A percentile compares a stretch with the other conserved stretches of the same genome.
Conservation (phyloP, 2,888 invertebrate species). For the Pseudococcus jackbeardsleyi region DNA sequence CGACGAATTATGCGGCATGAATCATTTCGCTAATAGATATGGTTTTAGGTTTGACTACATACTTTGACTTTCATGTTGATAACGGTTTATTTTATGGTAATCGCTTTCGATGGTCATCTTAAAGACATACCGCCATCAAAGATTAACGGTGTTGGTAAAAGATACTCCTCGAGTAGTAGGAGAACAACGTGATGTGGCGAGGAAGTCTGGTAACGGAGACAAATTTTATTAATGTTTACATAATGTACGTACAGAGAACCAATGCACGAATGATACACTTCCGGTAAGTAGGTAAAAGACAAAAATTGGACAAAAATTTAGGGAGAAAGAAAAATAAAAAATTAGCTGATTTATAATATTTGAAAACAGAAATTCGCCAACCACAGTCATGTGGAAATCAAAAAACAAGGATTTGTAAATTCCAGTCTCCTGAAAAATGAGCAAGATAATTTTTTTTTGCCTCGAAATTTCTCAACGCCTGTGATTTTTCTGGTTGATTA, state of each 20-base stretch:
- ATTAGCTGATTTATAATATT: too few species aligned
- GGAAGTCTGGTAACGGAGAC: background rate
- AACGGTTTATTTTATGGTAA: conserved; percentile 59
- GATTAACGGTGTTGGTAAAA: conserved; percentile 50
- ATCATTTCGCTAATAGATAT: conserved; percentile 41
- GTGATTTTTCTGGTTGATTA: too few species aligned
- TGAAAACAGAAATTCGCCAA: too few species aligned
- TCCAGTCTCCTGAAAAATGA: too few species aligned
- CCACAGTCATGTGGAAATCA: too few species aligned
- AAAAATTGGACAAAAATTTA: too few species aligned
- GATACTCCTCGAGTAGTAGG: background rate
- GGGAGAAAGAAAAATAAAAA: too few species aligned
- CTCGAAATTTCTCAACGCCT: too few species aligned
- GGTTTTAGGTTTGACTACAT: conserved; percentile 42
- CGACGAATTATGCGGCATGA: conserved; percentile 53
- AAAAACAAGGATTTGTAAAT: too few species aligned
- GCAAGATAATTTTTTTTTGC: too few species aligned
- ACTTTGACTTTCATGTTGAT: conserved; percentile 44
- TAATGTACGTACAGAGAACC: background rate
- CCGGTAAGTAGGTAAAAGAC: too few species aligned
- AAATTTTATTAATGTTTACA: conserved; percentile 31
- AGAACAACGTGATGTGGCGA: background rate
- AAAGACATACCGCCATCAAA: conserved; percentile 51
- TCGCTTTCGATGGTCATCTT: conserved; percentile 59
- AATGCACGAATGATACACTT: too few species aligned